phyloP scores from a whole-genome alignment of 2,113 vertebrate genomes.

The Zootoca vivipara region DNA sequence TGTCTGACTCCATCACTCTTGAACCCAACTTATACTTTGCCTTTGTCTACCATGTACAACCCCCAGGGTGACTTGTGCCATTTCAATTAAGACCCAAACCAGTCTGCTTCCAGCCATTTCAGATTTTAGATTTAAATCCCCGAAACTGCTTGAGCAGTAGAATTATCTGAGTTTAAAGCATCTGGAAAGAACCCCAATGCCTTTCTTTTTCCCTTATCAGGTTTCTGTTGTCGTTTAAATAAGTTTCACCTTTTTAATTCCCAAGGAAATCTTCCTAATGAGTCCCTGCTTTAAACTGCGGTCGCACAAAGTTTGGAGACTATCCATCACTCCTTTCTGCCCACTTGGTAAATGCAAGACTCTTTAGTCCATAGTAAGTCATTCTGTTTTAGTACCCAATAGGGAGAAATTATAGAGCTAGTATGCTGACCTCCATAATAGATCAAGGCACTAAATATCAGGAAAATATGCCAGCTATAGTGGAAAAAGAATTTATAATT shows the following conservation, averaged over 20 bases:
- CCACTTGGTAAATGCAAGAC: neutral
- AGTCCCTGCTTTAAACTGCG: neutral
- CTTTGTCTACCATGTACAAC: neutral
- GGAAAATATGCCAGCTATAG: conserved; percentile 23
- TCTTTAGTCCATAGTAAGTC: conserved; percentile 34
- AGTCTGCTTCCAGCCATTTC: neutral
- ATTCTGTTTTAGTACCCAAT: neutral
- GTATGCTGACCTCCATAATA: conserved; percentile 40
- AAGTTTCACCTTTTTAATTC: neutral
- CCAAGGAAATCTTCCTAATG: neutral
- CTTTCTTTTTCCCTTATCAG: neutral
- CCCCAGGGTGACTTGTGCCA: neutral
- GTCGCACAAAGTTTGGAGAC: neutral
- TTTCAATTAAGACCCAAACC: neutral
- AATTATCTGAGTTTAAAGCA: neutral
- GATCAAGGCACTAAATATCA: conserved; percentile 49
- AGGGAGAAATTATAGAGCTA: conserved; percentile 31
- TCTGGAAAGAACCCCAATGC: neutral
- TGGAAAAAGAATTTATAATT: conserved; percentile 25
- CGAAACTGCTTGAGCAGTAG: neutral
- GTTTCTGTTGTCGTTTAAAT: neutral
- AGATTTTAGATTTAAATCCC: neutral
- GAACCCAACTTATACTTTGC: neutral
- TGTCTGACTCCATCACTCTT: neutral
- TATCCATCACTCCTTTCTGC: conserved; percentile 14